Percentiles rank a stretch among this genome's conserved stretches.
Conservation (phyloP, 2,888 invertebrate species). For the Pristionchus fissidentatus region DNA sequence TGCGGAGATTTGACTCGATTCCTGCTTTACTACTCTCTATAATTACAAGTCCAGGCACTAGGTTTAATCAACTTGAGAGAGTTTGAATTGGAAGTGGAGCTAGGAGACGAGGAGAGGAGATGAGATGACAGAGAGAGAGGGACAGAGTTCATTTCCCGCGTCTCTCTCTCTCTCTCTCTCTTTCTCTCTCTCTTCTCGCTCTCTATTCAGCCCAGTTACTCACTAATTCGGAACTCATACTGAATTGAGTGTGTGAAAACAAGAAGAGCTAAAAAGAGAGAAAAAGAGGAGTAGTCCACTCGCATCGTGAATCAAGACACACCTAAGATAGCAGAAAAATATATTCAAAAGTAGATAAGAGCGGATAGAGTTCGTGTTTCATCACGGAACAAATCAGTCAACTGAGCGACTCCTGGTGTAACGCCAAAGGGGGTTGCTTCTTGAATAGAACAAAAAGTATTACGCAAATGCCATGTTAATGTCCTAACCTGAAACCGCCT, state of each 20-base stretch:
- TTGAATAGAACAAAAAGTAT: too few relatives aligned
- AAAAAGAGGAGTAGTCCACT: not conserved
- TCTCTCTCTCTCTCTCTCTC: not conserved
- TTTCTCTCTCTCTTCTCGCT: too few relatives aligned
- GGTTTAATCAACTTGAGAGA: not conserved
- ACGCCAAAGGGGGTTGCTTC: too few relatives aligned
- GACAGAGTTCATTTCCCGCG: not conserved
- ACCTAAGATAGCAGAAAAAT: too few relatives aligned
- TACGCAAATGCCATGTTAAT: too few relatives aligned
- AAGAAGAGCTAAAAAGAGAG: not conserved
- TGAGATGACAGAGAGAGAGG: not conserved
- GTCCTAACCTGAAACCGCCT: too few relatives aligned
- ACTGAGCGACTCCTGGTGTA: not conserved
- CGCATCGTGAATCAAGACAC: not conserved
- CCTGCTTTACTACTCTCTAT: not conserved
- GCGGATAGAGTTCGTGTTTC: too few relatives aligned
- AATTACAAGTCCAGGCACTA: not conserved
- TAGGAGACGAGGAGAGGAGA: not conserved
- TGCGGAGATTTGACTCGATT: too few relatives aligned
- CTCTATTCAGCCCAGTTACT: too few relatives aligned
- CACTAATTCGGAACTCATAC: not conserved
- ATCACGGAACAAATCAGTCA: not conserved
- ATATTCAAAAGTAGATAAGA: too few relatives aligned
- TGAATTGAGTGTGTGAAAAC: slow-evolving; percentile 11
- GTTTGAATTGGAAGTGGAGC: slow-evolving; percentile 26